Base-by-base conservation (phyloP, 2,888 invertebrate genomes). In the Coelopa pilipes region DNA sequence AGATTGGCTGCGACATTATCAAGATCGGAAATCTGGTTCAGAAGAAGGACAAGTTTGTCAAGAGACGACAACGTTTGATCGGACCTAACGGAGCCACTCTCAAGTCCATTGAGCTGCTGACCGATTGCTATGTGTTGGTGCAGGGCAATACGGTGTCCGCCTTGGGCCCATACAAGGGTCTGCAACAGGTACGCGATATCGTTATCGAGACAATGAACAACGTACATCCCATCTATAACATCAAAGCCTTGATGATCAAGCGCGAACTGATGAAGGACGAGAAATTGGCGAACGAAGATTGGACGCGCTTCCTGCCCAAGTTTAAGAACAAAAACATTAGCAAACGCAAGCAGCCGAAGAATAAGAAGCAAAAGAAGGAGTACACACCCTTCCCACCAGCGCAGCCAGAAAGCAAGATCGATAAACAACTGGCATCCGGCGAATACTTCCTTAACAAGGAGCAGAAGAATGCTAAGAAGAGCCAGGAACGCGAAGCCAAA, bases 351-450 rank as follows among this genome's bases (percentile, higher is more conserved):
- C 93, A 96, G 84, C 95, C 96, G 2, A 94, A 94, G 85, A 93
- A 93, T 80, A 96, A 95, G 88, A 93, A 92, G 80, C 89, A 90
- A n/a, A 98, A 98, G 90, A 96, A 96, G 85, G 92, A 93, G 12
- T 99, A 99, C 85, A 99, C 98, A 76, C 99, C 99, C 24, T 99
- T 99, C 91, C 99, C 99, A 74, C 99, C 99, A 2, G 91, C 96
- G 4, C 98, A 95, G 85, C 90, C 91, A 15, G 96, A 97, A 84
- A 96, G 97, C 88, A 99, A 99, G 89, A 88, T 97, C 83, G 99
- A 99, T 87, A 94, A 94, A 84, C 92, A 97, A 87, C 88, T 99
- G 84, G 97, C 95, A n/a, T 91, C 94, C 60, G 99, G 99, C 73
- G 98, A 99, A 89, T 99, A 96, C 88, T 99, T 99, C 91, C 91